Evolutionary conservation across 2,113 vertebrate species (phyloP).

Genomic region (Lophotis ruficrista): DNA sequence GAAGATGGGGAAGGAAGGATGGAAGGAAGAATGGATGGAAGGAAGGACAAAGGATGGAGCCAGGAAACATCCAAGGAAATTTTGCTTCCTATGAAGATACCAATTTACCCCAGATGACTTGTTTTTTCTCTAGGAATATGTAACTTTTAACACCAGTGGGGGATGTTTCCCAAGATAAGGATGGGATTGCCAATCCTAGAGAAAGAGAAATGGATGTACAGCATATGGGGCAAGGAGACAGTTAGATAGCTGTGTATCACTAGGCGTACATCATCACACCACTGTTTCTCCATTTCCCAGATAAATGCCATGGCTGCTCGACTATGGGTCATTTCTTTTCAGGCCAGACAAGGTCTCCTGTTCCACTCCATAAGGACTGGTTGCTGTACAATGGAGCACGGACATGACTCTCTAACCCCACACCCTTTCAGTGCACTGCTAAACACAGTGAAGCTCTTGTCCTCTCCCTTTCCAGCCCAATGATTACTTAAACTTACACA

Average conservation of each 20-base stretch:
- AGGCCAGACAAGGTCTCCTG: neutral
- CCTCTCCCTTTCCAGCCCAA: neutral
- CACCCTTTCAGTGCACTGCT: neutral
- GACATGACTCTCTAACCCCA: neutral
- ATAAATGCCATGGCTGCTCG: neutral
- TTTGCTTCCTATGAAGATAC: neutral
- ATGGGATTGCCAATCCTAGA: neutral
- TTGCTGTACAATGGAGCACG: neutral
- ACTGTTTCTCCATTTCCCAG: neutral
- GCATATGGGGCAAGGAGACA: accelerated
- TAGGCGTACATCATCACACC: accelerated
- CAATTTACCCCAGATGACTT: neutral
- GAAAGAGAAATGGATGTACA: neutral
- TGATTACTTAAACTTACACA: neutral
- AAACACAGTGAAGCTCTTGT: neutral
- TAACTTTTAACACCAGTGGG: neutral
- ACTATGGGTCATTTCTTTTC: neutral
- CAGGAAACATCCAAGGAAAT: neutral
- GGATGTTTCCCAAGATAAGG: neutral
- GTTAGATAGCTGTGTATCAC: neutral
- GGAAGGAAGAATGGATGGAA: neutral
- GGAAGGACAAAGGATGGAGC: neutral
- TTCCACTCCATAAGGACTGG: neutral
- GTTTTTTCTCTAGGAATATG: neutral
- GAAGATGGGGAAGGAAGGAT: neutral